Base-by-base conservation (phyloP, 2,888 invertebrate genomes). In the Nemoura dubitans region DNA sequence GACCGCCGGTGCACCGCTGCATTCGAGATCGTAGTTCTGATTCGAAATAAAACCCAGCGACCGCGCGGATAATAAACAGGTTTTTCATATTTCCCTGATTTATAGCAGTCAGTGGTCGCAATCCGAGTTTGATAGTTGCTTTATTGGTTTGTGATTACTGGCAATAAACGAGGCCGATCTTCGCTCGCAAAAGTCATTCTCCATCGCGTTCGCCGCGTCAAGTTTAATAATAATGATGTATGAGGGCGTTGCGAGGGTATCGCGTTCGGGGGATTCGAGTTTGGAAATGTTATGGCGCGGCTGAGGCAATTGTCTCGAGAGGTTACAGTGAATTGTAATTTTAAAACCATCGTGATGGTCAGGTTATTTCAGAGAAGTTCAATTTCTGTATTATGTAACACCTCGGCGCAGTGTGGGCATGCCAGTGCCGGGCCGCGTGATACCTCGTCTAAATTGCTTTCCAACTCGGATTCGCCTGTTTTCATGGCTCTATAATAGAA, bases 71-170 rank as follows among this genome's bases (percentile, higher is more conserved):
- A 59, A 59, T 59, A 59, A 59, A 59, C 59, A 7, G 59, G 16
- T 21, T 59, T 36, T 59, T 59, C 59, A 59, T 59, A 59, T 59
- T 59, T 59, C 59, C n/a, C 3, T 59, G 59, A 59, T 59, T 59
- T 59, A 59, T 59, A 16, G 59, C 59, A 59, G 59, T 59, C 59
- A 59, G 21, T 59, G 59, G 59, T 21, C 14, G 59, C 21, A 14
- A 59, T 59, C 59, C 1, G 59, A 59, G 28, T 78, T 27, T 78
- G 28, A 28, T 78, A 26, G 83, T 42, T 21, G 30, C 83, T 83
- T 83, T 83, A 83, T 83, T 30, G 83, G 26, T 27, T 36, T 26
- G 83, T 83, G 83, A 83, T 83, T 83, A 83, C 83, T 21, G 42
- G 83, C 83, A 36, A 83, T 83, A 83, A 83, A n/a, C 82, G 36